Evolutionary conservation across 2,888 invertebrate genomes (phyloP).

Genomic region (Himalopsyche tibetana): DNA sequence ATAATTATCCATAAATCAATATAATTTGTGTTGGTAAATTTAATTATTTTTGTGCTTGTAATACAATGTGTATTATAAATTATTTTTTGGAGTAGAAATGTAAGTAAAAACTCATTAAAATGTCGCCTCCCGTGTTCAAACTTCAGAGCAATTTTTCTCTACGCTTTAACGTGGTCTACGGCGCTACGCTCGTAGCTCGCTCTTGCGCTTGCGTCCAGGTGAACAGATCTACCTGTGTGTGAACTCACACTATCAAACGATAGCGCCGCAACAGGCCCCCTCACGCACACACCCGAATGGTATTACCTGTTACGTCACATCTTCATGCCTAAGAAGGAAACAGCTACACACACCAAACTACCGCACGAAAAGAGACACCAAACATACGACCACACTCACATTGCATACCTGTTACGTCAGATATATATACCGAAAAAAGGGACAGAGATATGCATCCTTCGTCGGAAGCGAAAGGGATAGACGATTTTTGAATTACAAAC

Average conservation of each 20-base stretch:
- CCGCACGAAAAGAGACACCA: conserved; percentile 50
- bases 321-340: conserved; percentile 44
- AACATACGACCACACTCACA: conserved; percentile 31
- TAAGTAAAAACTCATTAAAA: background rate
- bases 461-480: conserved; percentile 49
- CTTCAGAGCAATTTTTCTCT: background rate
- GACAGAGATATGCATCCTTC: conserved; percentile 22
- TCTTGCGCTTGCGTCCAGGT: conserved; percentile 62
- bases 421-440: conserved; percentile 37
- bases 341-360: conserved; percentile 14
- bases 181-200: conserved; percentile 37
- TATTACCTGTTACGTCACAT: conserved; percentile 60
- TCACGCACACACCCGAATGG: conserved; percentile 32
- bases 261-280: conserved; percentile 27
- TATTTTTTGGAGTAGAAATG: too few species aligned
- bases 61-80: too few species aligned
- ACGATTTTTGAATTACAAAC: conserved; percentile 53
- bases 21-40: too few species aligned
- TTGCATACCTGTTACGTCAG: conserved; percentile 62
- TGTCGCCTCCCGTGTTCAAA: background rate
- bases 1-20: too few species aligned
- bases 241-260: background rate
- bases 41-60: too few species aligned
- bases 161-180: conserved; percentile 49
- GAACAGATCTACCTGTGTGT: conserved; percentile 51